A percentile compares a stretch with the other conserved stretches of the same genome.
phyloP scores from a whole-genome alignment of 2,113 vertebrate genomes.

The Nestor notabilis region DNA sequence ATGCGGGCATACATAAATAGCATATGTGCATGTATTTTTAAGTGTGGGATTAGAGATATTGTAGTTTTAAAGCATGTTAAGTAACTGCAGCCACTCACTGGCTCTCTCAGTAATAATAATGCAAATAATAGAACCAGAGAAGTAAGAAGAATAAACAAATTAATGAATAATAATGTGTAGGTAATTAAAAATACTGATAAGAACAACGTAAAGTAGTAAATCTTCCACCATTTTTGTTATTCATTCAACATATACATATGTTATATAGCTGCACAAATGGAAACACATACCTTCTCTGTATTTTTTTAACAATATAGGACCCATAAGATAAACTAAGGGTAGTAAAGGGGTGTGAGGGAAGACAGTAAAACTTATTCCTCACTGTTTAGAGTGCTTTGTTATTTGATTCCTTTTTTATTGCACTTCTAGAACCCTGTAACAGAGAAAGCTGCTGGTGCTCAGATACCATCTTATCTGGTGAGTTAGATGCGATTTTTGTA shows the following conservation, averaged over 20 bases:
- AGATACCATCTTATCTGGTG: not conserved
- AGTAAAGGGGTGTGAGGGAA: fast-evolving
- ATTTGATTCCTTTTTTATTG: not conserved
- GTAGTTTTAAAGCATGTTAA: not conserved
- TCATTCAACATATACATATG: fast-evolving
- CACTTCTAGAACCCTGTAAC: not conserved
- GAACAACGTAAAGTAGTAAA: not conserved
- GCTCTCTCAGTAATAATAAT: not conserved
- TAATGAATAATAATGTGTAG: not conserved
- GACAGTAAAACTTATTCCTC: not conserved
- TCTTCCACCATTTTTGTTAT: not conserved
- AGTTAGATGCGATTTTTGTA: not conserved
- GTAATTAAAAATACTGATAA: not conserved
- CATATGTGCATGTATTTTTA: not conserved
- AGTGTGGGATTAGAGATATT: not conserved
- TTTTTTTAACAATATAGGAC: not conserved
- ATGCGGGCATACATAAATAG: not conserved
- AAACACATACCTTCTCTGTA: not conserved
- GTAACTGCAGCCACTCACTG: not conserved
- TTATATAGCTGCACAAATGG: not conserved
- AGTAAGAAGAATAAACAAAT: not conserved
- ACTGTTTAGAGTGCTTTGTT: not conserved
- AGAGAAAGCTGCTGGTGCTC: not conserved
- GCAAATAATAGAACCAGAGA: not conserved
- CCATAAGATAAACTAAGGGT: not conserved